Conservation (phyloP, 2,797 vertebrate species). For the Thalassophryne amazonica region DNA sequence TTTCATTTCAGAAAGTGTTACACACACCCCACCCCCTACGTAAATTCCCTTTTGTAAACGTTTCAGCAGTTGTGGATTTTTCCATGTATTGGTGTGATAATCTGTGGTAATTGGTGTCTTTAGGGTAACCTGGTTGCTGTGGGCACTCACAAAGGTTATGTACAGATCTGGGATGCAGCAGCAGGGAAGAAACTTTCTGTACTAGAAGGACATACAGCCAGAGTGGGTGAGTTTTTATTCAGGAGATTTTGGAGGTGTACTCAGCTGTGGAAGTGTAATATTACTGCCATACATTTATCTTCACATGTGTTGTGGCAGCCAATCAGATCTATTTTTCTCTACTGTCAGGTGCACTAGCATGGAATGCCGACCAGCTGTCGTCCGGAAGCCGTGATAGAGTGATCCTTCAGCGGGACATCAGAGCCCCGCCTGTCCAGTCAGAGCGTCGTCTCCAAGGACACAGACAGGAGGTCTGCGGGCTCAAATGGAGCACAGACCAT, state of each 20-base stretch:
- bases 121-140: slow-evolving; percentile 84
- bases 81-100: too few relatives aligned
- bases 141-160: slow-evolving; percentile 84
- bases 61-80: too few relatives aligned
- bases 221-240: slow-evolving; percentile 87
- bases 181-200: slow-evolving; percentile 95
- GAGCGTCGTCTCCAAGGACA: slow-evolving; percentile 97
- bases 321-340: not conserved
- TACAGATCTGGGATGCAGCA: slow-evolving; percentile 96
- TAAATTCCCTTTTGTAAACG: too few relatives aligned
- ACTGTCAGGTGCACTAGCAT: slow-evolving; percentile 89
- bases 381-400: slow-evolving; percentile 95
- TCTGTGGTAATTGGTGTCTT: slow-evolving; percentile 1
- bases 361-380: slow-evolving; percentile 97
- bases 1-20: too few relatives aligned
- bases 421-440: slow-evolving; percentile 91
- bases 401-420: slow-evolving; percentile 94
- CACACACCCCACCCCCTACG: too few relatives aligned
- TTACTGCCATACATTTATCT: not conserved
- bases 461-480: slow-evolving; percentile 96
- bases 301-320: slow-evolving; percentile 2
- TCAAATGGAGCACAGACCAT: slow-evolving; percentile 99
- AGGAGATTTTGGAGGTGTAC: not conserved
- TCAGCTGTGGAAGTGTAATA: not conserved
- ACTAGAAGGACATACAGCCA: slow-evolving; percentile 93